Conservation (phyloP, 2,797 vertebrate genomes). For the Poeciliopsis turneri region DNA sequence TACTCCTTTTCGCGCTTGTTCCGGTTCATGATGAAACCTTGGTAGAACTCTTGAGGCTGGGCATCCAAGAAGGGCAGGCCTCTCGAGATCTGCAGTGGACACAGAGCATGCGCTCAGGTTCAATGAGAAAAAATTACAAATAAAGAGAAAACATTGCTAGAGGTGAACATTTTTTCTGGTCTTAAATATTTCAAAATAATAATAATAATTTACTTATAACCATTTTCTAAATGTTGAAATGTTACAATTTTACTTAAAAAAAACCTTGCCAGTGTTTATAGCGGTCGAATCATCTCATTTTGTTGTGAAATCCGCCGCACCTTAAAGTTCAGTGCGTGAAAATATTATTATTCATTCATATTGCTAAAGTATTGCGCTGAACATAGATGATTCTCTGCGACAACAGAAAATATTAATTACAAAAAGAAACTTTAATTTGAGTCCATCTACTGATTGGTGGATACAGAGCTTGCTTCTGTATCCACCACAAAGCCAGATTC, state of each 20-base stretch:
- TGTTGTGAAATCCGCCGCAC: no score
- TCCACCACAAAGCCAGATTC: neutral
- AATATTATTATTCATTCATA: neutral
- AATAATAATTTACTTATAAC: no score
- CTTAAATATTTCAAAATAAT: neutral
- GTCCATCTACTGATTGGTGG: neutral
- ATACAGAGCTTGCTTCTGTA: neutral
- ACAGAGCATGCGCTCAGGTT: neutral
- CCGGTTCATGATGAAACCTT: slow-evolving; percentile 90
- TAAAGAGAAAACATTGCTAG: neutral
- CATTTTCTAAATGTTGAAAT: no score
- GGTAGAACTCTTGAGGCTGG: slow-evolving; percentile 52
- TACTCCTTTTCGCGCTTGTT: slow-evolving; percentile 98
- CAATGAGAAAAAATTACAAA: neutral
- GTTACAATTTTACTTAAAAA: no score
- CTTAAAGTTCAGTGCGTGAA: neutral
- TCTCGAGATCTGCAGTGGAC: slow-evolving; percentile 62
- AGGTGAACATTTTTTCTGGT: neutral
- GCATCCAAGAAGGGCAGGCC: slow-evolving; percentile 74
- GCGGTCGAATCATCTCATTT: no score
- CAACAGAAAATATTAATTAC: neutral
- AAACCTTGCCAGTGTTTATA: no score
- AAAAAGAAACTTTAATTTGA: neutral
- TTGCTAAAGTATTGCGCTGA: neutral
- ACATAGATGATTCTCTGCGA: neutral